These are phyloP conservation scores for Bathynomus jamesi DNA, from an alignment of 1,140 invertebrate genomes.

Conservation along the genomic window DNA sequence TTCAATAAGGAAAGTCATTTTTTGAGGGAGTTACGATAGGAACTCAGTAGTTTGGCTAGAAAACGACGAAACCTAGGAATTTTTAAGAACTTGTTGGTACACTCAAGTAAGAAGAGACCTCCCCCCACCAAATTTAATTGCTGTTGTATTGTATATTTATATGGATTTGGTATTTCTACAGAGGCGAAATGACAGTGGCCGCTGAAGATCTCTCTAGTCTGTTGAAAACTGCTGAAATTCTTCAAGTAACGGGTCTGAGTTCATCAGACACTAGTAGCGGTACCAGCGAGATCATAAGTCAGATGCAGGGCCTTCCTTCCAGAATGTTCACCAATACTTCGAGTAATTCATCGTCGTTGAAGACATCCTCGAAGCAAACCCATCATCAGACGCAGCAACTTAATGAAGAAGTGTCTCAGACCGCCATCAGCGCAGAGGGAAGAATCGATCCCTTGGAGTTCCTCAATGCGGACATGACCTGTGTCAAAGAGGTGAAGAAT, in stretches of 20 bases:
- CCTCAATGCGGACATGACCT: conserved; percentile 8
- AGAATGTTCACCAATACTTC: no score
- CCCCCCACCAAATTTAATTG: no score
- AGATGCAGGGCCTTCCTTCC: background rate
- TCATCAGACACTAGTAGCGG: background rate
- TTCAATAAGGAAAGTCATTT: no score
- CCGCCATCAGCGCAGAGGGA: background rate
- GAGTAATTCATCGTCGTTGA: background rate
- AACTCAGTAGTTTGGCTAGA: no score
- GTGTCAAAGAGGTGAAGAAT: conserved; percentile 14
- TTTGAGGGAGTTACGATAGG: no score
- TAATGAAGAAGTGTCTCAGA: background rate
- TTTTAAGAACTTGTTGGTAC: no score
- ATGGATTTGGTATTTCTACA: conserved; percentile 7
- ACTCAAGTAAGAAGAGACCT: no score
- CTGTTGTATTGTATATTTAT: no score
- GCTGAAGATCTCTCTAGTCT: conserved; percentile 19
- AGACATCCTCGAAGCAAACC: no score
- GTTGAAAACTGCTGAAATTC: conserved; percentile 24
- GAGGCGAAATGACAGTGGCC: conserved; percentile 28
- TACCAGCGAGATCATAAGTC: conserved; percentile 1
- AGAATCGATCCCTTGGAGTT: conserved; percentile 10
- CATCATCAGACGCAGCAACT: background rate
- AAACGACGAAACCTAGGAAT: no score
- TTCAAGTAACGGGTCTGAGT: conserved; percentile 24